Conservation (phyloP, 2,797 vertebrate species). For the Tinamus major region DNA sequence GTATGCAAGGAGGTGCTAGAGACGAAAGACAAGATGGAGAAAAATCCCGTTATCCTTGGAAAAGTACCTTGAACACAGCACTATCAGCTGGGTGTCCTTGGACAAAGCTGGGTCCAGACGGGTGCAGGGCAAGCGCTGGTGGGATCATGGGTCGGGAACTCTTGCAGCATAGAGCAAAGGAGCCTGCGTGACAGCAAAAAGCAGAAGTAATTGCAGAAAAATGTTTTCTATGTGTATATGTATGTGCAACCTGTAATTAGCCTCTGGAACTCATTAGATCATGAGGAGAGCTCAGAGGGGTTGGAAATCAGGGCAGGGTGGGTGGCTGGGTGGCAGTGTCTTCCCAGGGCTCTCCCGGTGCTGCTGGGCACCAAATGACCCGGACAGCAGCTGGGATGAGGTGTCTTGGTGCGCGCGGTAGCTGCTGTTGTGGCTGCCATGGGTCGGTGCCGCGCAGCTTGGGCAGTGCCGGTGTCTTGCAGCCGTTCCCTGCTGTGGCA, state of each 20-base stretch:
- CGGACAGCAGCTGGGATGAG: too few species aligned
- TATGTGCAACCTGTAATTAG: background rate
- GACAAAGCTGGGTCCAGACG: too few species aligned
- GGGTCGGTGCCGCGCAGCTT: too few species aligned
- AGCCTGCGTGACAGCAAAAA: background rate
- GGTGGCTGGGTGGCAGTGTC: too few species aligned
- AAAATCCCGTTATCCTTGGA: fast-evolving
- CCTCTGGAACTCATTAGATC: background rate
- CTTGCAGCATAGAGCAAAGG: background rate
- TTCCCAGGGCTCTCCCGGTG: too few species aligned
- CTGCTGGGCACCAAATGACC: too few species aligned
- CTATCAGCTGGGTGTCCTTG: too few species aligned
- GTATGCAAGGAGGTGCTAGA: background rate
- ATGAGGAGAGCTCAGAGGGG: background rate
- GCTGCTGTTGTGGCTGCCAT: too few species aligned
- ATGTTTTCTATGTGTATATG: background rate
- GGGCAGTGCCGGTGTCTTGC: background rate
- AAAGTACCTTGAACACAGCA: too few species aligned
- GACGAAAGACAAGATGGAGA: background rate
- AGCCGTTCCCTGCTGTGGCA: background rate
- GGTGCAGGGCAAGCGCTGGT: background rate
- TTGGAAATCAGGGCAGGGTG: too few species aligned
- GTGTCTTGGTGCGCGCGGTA: too few species aligned
- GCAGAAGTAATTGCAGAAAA: background rate
- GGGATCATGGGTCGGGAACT: background rate